phyloP scores from a whole-genome alignment of 2,797 vertebrate species.

The Antennarius maculatus region DNA sequence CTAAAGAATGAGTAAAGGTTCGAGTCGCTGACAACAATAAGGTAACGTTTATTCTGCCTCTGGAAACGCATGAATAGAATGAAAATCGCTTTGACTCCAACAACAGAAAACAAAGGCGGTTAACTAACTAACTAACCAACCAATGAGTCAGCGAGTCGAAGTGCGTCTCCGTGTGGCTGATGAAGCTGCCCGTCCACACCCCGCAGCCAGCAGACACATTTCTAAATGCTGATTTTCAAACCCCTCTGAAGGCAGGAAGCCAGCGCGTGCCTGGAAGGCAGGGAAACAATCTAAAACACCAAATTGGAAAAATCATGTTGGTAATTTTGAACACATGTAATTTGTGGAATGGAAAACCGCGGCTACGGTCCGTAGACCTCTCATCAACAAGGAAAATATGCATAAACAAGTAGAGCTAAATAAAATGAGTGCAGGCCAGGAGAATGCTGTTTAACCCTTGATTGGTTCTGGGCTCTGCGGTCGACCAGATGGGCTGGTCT shows the following conservation, averaged over 20 bases:
- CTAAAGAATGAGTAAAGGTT: slow-evolving; percentile 45
- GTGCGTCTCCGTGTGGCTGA: neutral
- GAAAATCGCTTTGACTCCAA: neutral
- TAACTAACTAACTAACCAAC: too few relatives aligned
- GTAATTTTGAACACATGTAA: slow-evolving; percentile 12
- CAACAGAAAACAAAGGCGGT: too few relatives aligned
- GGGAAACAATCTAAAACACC: slow-evolving; percentile 1
- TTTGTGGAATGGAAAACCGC: slow-evolving; percentile 15
- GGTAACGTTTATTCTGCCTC: slow-evolving; percentile 15
- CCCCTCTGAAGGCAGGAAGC: neutral
- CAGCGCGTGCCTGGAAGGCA: neutral
- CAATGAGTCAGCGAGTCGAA: too few relatives aligned
- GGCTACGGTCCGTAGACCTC: slow-evolving; percentile 11
- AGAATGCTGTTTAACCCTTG: slow-evolving; percentile 11
- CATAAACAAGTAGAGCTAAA: slow-evolving; percentile 28
- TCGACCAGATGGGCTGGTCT: slow-evolving; percentile 25
- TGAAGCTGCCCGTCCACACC: neutral
- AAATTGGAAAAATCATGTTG: neutral
- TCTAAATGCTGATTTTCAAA: neutral
- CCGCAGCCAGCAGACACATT: too few relatives aligned
- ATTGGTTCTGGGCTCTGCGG: slow-evolving; percentile 19
- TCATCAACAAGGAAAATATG: slow-evolving; percentile 35
- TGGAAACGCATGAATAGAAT: neutral
- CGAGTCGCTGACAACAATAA: slow-evolving; percentile 33
- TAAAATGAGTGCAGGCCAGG: slow-evolving; percentile 31